Conservation (phyloP, 2,113 vertebrate genomes). For the Alouatta palliata region DNA sequence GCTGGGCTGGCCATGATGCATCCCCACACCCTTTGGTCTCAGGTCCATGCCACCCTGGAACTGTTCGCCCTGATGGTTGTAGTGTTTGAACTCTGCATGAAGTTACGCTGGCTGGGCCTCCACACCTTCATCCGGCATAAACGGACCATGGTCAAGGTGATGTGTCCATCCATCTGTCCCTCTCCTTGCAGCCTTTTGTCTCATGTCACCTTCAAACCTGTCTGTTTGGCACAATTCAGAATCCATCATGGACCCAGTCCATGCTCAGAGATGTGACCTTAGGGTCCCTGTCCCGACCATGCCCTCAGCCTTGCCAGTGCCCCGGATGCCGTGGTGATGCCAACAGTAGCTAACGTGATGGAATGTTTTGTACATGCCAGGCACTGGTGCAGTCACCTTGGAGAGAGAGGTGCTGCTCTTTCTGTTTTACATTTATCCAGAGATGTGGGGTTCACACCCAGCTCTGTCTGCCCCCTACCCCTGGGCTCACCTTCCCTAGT, state of each 20-base stretch:
- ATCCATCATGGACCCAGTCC: neutral
- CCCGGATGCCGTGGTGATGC: accelerated
- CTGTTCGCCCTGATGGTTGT: constrained; percentile 93
- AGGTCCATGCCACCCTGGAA: constrained; percentile 98
- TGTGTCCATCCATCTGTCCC: accelerated
- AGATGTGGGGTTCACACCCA: neutral
- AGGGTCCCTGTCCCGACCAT: accelerated
- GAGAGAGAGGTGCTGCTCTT: accelerated
- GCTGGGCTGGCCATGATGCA: accelerated
- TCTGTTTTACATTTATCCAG: neutral
- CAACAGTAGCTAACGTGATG: too few relatives aligned
- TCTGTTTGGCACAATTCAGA: neutral
- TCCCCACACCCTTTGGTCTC: neutral
- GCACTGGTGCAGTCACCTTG: neutral
- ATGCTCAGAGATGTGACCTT: accelerated
- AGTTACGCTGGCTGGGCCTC: constrained; percentile 97
- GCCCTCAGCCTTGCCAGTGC: neutral
- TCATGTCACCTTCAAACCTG: neutral
- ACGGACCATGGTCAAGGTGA: constrained; percentile 98
- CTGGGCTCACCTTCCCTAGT: accelerated
- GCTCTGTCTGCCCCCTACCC: neutral
- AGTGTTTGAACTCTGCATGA: constrained; percentile 98
- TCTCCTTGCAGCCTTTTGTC: accelerated
- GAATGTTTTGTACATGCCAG: accelerated
- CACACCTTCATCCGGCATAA: constrained; percentile 95